phyloP scores from a whole-genome alignment of 2,113 vertebrate genomes.

The Cyanistes caeruleus region DNA sequence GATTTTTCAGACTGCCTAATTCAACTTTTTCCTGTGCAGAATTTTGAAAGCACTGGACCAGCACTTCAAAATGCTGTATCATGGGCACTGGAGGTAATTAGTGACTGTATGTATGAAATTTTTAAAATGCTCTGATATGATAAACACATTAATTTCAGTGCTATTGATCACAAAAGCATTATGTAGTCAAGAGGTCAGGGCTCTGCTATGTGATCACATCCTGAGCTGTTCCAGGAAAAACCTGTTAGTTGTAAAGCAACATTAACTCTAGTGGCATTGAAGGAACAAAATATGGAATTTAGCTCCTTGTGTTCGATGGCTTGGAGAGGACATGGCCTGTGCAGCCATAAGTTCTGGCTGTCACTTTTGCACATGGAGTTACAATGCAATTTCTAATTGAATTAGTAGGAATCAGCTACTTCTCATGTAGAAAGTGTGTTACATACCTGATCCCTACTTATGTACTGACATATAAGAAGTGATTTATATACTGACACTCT shows the following conservation, averaged over 20 bases:
- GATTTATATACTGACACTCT: not conserved
- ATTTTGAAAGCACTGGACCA: not conserved
- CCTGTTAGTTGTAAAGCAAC: not conserved
- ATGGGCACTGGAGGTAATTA: slow-evolving; percentile 27
- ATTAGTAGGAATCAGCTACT: not conserved
- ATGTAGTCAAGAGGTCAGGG: slow-evolving; percentile 35
- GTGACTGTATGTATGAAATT: not conserved
- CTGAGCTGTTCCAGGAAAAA: slow-evolving; percentile 48
- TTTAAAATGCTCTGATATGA: slow-evolving; percentile 11
- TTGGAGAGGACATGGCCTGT: not conserved
- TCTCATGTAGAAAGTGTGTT: not conserved
- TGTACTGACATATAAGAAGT: not conserved
- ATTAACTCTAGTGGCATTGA: not conserved
- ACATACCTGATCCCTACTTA: not conserved
- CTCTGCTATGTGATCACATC: slow-evolving; percentile 39
- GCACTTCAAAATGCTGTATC: not conserved
- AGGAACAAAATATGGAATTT: not conserved
- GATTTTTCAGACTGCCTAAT: slow-evolving; percentile 29
- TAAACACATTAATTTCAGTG: slow-evolving; percentile 60
- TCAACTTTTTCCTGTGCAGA: not conserved
- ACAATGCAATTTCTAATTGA: not conserved
- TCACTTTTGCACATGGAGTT: not conserved
- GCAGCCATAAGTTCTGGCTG: not conserved
- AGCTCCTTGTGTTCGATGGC: not conserved
- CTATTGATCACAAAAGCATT: slow-evolving; percentile 66